Evolutionary conservation across 2,797 vertebrate genomes (phyloP).

Genomic region (Trichosurus vulpecula): DNA sequence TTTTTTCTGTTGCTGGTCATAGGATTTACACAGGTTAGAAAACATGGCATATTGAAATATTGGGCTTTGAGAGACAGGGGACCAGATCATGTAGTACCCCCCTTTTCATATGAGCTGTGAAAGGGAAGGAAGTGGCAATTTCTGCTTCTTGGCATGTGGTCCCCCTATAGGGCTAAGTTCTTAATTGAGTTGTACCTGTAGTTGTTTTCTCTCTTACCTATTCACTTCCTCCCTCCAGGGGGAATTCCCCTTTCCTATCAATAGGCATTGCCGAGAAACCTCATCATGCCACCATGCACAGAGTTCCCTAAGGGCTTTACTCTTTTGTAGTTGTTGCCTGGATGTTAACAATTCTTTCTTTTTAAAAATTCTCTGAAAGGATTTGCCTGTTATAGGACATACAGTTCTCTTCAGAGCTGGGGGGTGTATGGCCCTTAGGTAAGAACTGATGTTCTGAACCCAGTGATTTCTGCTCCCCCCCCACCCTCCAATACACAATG

Average conservation of each 20-base stretch:
- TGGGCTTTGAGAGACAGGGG: background rate
- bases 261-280: background rate
- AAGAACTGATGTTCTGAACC: background rate
- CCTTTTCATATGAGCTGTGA: background rate
- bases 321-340: background rate
- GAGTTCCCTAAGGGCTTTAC: background rate
- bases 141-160: background rate
- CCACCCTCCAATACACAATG: background rate
- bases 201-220: background rate
- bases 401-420: background rate
- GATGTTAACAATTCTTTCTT: background rate
- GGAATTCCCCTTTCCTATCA: background rate
- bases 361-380: background rate
- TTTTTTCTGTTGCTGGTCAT: background rate
- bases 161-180: background rate
- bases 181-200: background rate
- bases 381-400: background rate
- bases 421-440: background rate
- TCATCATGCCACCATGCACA: background rate
- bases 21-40: background rate
- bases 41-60: background rate
- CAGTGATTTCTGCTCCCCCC: background rate
- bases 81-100: background rate
- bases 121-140: background rate
- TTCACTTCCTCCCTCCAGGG: background rate